A percentile compares a stretch with the other conserved stretches of the same genome.
Evolutionary conservation across 2,888 invertebrate genomes (phyloP).

Genomic region (Hypomecis atomaria): DNA sequence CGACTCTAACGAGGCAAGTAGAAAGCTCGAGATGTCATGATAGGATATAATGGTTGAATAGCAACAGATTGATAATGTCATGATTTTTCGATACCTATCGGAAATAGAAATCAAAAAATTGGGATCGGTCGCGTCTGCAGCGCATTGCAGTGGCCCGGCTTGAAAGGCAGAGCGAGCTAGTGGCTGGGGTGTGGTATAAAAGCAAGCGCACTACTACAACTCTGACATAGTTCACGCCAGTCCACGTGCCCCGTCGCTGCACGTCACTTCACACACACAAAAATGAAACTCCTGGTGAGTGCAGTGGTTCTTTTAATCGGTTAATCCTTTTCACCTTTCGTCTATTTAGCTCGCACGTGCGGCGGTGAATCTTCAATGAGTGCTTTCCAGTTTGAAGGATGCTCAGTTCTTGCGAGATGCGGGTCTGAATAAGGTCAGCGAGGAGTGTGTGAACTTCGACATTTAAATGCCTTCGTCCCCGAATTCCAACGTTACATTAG

Average conservation of each 20-base stretch:
- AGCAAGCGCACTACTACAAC: conserved; percentile 78
- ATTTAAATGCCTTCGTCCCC: conserved; percentile 64
- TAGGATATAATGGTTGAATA: conserved; percentile 32
- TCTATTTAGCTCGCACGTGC: conserved; percentile 13
- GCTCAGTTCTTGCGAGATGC: conserved; percentile 66
- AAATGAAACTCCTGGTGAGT: conserved; percentile 82
- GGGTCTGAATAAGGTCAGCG: conserved; percentile 66
- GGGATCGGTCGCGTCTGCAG: conserved; percentile 55
- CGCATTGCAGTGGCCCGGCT: conserved; percentile 68
- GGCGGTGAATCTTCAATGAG: conserved; percentile 14
- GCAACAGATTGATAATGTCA: conserved; percentile 50
- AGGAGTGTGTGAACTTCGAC: conserved; percentile 73
- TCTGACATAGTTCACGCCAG: conserved; percentile 79
- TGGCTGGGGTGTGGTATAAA: conserved; percentile 85
- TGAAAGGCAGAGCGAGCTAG: conserved; percentile 74
- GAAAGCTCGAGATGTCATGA: conserved; percentile 32
- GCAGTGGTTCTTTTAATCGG: conserved; percentile 50
- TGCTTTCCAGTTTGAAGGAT: conserved; percentile 54
- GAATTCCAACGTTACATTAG: conserved; percentile 64
- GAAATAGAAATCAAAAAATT: conserved; percentile 58
- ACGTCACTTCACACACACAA: conserved; percentile 64
- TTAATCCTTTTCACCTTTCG: conserved; percentile 34
- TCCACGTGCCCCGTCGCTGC: conserved; percentile 72
- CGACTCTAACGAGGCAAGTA: conserved; percentile 25
- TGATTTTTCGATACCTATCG: conserved; percentile 56